These are phyloP conservation scores for Acridotheres tristis DNA, from an alignment of 2,797 vertebrate species.

Conservation along the genomic window DNA sequence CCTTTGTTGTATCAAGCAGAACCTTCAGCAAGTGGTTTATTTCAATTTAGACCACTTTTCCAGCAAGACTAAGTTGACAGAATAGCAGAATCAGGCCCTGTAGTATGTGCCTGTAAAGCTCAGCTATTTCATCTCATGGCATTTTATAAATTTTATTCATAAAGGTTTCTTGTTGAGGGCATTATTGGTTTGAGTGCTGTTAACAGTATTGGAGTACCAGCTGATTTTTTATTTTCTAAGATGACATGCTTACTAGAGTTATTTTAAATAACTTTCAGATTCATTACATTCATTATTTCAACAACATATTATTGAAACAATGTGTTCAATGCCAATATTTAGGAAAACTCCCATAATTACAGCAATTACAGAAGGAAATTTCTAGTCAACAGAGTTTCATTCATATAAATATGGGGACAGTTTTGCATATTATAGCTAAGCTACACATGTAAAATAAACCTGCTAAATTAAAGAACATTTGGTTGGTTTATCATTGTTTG, in stretches of 20 bases:
- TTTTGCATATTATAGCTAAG: background rate
- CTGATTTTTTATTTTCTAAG: background rate
- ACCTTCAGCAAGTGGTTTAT: background rate
- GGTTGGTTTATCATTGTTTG: slow-evolving; percentile 28
- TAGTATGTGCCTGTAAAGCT: background rate
- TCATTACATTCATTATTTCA: background rate
- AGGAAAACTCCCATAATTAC: background rate
- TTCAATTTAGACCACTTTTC: background rate
- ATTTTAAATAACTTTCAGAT: background rate
- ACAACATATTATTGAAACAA: background rate
- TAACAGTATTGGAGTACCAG: background rate
- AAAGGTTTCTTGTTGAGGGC: background rate
- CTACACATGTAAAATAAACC: background rate
- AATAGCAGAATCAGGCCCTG: background rate
- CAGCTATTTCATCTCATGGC: background rate
- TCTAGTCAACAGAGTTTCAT: background rate
- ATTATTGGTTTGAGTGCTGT: background rate
- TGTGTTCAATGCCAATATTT: background rate
- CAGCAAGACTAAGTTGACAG: background rate
- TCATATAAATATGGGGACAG: background rate
- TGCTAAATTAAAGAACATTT: slow-evolving; percentile 20
- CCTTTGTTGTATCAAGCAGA: background rate
- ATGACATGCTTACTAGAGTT: background rate
- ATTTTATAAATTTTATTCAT: background rate
- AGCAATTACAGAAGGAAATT: background rate